A percentile compares a stretch with the other conserved stretches of the same genome.
Evolutionary conservation across 1,140 invertebrate genomes (phyloP).

Genomic region (Dysdera silvatica): DNA sequence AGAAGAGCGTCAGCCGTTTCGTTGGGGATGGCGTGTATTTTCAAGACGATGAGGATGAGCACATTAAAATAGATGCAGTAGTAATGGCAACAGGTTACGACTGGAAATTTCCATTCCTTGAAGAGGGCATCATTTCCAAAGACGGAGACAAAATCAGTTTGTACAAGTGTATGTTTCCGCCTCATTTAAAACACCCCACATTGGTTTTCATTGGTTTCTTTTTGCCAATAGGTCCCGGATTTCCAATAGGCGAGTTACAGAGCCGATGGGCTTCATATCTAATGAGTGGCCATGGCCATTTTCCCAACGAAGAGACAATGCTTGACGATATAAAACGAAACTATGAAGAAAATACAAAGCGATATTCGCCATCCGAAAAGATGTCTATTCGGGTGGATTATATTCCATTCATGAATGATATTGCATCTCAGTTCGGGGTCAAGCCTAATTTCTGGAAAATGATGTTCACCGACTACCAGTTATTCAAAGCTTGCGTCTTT

Average conservation of each 20-base stretch:
- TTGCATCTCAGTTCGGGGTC: slow-evolving; percentile 6
- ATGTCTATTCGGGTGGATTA: slow-evolving; percentile 19
- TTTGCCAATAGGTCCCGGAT: slow-evolving; percentile 48
- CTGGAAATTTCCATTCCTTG: slow-evolving; percentile 43
- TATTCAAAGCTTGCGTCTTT: slow-evolving; percentile 40
- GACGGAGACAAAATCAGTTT: slow-evolving; percentile 44
- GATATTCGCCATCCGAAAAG: slow-evolving; percentile 19
- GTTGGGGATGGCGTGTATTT: slow-evolving; percentile 40
- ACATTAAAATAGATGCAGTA: slow-evolving; percentile 37
- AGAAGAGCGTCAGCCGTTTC: slow-evolving; percentile 41
- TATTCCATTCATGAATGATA: slow-evolving; percentile 19
- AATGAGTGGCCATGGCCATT: slow-evolving; percentile 13
- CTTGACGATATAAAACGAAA: slow-evolving; percentile 29
- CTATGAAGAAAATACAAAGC: slow-evolving; percentile 8
- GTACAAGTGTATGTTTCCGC: slow-evolving; percentile 47
- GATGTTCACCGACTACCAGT: slow-evolving; percentile 24
- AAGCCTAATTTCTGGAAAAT: slow-evolving; percentile 27
- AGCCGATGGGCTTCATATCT: slow-evolving; percentile 29
- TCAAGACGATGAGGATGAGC: slow-evolving; percentile 25
- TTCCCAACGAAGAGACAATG: slow-evolving; percentile 28
- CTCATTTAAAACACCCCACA: slow-evolving; percentile 35
- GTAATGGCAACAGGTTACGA: slow-evolving; percentile 44
- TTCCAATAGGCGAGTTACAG: slow-evolving; percentile 48
- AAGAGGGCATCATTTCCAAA: slow-evolving; percentile 39
- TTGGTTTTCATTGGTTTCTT: slow-evolving; percentile 49